A percentile compares a stretch with the other conserved stretches of the same genome.
Evolutionary conservation across 2,888 invertebrate species (phyloP).

Genomic region (Polydrusus tereticollis): DNA sequence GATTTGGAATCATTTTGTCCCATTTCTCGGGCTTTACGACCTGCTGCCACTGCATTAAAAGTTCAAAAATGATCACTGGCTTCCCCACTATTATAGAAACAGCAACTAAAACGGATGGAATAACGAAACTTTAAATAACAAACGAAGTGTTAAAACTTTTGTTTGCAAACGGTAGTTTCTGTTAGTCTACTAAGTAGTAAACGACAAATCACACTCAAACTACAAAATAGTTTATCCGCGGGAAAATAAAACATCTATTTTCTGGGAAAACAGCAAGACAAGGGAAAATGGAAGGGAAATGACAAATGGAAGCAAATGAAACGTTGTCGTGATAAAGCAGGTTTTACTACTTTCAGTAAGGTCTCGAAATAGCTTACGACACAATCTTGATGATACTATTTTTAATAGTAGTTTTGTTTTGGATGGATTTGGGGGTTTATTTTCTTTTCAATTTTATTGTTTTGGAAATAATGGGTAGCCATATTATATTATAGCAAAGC

Average conservation of each 20-base stretch:
- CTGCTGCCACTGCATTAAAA: too few species aligned
- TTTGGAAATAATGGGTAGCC: too few species aligned
- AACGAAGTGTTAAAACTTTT: too few species aligned
- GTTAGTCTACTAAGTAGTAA: not conserved
- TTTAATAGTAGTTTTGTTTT: not conserved
- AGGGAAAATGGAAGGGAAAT: constrained; percentile 32
- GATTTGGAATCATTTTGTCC: too few species aligned
- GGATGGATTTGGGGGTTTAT: not conserved
- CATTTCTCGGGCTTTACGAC: too few species aligned
- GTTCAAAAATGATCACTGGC: too few species aligned
- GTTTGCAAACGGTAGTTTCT: too few species aligned
- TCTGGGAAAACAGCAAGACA: constrained; percentile 11
- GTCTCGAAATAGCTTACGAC: constrained; percentile 16
- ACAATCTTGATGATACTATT: not conserved
- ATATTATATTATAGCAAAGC: too few species aligned
- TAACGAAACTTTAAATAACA: too few species aligned
- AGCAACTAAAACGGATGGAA: too few species aligned
- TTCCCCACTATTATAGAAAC: too few species aligned
- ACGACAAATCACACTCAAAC: not conserved
- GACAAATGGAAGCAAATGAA: constrained; percentile 42
- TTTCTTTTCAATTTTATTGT: not conserved
- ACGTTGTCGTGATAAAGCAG: constrained; percentile 27
- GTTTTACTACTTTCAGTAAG: constrained; percentile 29
- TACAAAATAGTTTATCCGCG: constrained; percentile 3
- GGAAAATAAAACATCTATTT: constrained; percentile 26